Evolutionary conservation across 2,113 vertebrate genomes (phyloP), one percentile per base, ranked within the genome.

Genomic region (Paramisgurnus dabryanus): DNA sequence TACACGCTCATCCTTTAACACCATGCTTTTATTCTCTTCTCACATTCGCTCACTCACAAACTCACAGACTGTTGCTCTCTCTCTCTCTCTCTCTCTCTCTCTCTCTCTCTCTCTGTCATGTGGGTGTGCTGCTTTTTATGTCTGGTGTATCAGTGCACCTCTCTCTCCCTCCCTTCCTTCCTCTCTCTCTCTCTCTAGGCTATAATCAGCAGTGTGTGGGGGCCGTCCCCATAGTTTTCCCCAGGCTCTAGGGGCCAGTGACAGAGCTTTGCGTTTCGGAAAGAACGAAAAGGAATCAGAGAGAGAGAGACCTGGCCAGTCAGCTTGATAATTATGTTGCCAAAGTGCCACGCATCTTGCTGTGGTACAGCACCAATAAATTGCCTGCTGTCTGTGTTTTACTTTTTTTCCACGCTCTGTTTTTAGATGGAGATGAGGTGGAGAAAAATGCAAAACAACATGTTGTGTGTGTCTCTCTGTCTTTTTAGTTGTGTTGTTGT

Each of bases 291-390:
- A 27, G 50, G 49, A 45, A 65, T 34, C 4, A 60, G 72, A 76
- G 55, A 67, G n/a, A 15, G 61, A 49, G 58, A 63, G 61, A 76
- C 71, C 43, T 81, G 69, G 79, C 18, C 64, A 69, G 22, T 73
- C 73, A 60, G 63, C 77, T 75, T 68, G 77, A 71, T 53, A 84
- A 84, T 84, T 84, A 84, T 78, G 69, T 47, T 84, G 83, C 83
- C 83, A 81, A 75, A 78, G 57, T 84, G 83, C 74, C 69, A 68
- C 64, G 73, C 65, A 84, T 64, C 55, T 84, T 61, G 53, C 34
- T 78, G 83, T 65, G 61, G 64, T 63, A 45, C 50, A 77, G 78
- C 22, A 22, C 64, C 68, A 79, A 78, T 78, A 84, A 84, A 79
- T 84, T 79, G 83, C 83, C 75, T 61, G 80, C 80, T 84, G 83